Base-by-base conservation (phyloP, 2,888 invertebrate genomes). In the Cantharis rustica region DNA sequence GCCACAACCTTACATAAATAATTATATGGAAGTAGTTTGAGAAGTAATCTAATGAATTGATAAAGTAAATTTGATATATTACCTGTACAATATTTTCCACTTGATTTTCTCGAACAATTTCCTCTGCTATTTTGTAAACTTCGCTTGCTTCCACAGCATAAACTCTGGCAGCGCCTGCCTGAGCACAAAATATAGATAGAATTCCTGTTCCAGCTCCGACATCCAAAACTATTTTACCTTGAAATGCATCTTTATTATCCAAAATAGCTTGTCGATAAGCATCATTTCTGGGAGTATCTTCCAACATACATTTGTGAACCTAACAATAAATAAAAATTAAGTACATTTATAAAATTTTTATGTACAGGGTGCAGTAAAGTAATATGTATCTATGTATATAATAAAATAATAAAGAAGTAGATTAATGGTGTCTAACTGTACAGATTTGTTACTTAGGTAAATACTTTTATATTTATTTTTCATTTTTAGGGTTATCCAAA, bases 151-250 rank as follows among this genome's bases (percentile, higher is more conserved):
- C 96, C 0, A 96, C 92, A 10, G 96, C 95, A 86, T 93, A 96
- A 0, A 97, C 97, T 87, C 93, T 93, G 75, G 91, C 92, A 5
- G 98, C 98, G n/a, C 98, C 98, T 27, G 96, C 97, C 88, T 93
- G 91, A 0, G 96, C 97, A 87, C 96, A 96, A 88, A 97, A 96
- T 84, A 97, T 89, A 1, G 97, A 96, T 23, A 98, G 88, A 82
- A 98, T 95, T 23, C 98, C 96, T 16, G 95, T 95, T 1, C 96
- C 96, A 78, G 95, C 94, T 1, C 96, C 96, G 71, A 96, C 93
- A 88, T 96, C 96, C 89, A 98, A 90, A 0, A 98, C 95, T 72
- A 93, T 86, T 90, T 96, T 97, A 77, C 92, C 93, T 83, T 91
- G 89, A 82, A 98, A 95, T 73, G 92, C 87, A 1, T 90, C 88